A percentile compares a stretch with the other conserved stretches of the same genome.
Conservation (phyloP, 2,113 vertebrate genomes). For the Psephotus haematonotus region DNA sequence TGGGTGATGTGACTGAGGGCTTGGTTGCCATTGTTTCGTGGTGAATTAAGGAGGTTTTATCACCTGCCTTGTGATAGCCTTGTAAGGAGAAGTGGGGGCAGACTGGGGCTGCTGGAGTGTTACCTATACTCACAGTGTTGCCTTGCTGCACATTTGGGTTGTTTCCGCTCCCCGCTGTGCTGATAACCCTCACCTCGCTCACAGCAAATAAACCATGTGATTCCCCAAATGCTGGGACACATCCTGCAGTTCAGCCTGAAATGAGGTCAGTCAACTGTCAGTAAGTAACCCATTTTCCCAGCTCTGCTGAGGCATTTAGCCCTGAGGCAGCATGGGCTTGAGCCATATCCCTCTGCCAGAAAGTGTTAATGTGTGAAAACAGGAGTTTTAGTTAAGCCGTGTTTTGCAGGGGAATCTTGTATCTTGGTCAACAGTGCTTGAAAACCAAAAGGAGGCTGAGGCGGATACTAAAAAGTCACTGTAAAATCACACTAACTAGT, state of each 20-base stretch:
- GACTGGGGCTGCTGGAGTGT: not conserved
- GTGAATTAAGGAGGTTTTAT: not conserved
- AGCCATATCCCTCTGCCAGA: not conserved
- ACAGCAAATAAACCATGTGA: not conserved
- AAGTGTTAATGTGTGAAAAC: not conserved
- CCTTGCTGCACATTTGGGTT: not conserved
- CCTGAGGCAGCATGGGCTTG: not conserved
- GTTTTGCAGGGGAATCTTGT: not conserved
- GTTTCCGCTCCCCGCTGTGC: not conserved
- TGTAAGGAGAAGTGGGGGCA: not conserved
- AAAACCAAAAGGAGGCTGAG: not conserved
- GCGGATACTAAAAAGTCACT: not conserved
- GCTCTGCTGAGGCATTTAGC: not conserved
- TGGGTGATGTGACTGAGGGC: no score
- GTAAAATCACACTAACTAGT: not conserved
- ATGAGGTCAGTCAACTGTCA: not conserved
- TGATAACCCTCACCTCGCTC: not conserved
- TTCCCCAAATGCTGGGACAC: not conserved
- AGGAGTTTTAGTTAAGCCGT: not conserved
- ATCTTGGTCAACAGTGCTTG: not conserved
- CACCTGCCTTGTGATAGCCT: not conserved
- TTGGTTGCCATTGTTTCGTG: fast-evolving
- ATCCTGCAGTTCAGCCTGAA: not conserved
- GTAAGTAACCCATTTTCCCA: constrained; percentile 48
- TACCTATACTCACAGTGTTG: not conserved